Percentiles rank a stretch among this genome's conserved stretches.
phyloP scores from a whole-genome alignment of 2,888 invertebrate genomes.

The Antitype chi region DNA sequence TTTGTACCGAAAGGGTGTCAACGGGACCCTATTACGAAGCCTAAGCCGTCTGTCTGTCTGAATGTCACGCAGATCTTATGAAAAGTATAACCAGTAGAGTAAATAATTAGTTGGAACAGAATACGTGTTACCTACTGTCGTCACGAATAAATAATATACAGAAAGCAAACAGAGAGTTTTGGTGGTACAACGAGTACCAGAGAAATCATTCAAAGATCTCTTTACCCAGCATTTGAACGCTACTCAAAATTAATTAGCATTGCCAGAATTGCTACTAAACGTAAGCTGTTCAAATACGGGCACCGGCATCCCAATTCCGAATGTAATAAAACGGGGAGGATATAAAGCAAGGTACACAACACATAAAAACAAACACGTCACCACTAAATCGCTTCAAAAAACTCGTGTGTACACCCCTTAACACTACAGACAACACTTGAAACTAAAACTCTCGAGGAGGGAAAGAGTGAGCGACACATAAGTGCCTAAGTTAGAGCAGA shows the following conservation, averaged over 20 bases:
- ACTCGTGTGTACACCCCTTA: conserved; percentile 52
- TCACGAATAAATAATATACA: background rate
- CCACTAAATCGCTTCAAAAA: conserved; percentile 59
- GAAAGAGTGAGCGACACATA: conserved; percentile 50
- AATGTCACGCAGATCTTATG: background rate
- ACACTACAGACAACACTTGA: conserved; percentile 58
- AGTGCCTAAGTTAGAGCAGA: conserved; percentile 58
- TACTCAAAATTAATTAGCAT: conserved; percentile 38
- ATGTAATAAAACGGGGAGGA: conserved; percentile 29
- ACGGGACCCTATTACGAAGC: background rate
- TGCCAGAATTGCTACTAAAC: conserved; percentile 14
- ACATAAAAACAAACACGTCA: conserved; percentile 32
- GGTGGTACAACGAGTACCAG: background rate
- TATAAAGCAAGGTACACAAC: conserved; percentile 48
- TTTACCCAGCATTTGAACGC: conserved; percentile 4
- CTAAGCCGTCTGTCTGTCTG: background rate
- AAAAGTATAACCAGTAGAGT: background rate
- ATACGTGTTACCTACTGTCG: background rate
- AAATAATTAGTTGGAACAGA: background rate
- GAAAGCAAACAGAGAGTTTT: background rate
- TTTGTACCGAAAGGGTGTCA: background rate
- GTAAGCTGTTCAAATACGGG: conserved; percentile 26
- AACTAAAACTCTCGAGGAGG: conserved; percentile 61
- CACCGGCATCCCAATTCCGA: conserved; percentile 9
- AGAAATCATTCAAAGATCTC: conserved; percentile 14